Evolutionary conservation across 2,797 vertebrate species (phyloP).

Genomic region (Coccyzus lansbergi): DNA sequence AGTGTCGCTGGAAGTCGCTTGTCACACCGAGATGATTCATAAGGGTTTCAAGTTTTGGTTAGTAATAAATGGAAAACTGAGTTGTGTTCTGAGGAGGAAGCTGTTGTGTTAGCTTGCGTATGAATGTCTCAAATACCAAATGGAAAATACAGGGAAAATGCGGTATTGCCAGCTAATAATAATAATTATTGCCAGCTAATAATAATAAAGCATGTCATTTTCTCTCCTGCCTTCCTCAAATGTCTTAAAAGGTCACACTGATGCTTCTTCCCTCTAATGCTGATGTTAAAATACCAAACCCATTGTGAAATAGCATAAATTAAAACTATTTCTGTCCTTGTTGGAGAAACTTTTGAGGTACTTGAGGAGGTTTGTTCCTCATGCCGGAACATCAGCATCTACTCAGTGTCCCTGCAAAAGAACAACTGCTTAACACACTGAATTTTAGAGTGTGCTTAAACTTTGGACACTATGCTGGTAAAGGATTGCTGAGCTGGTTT

Average conservation of each 20-base stretch:
- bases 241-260: background rate
- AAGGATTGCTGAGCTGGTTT: too few species aligned
- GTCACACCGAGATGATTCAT: slow-evolving; percentile 36
- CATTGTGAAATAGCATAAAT: background rate
- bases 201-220: background rate
- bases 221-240: background rate
- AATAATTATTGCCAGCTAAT: background rate
- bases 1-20: slow-evolving; percentile 59
- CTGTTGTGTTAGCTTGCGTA: background rate
- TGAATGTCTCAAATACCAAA: slow-evolving; percentile 1
- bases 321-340: background rate
- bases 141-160: slow-evolving; percentile 42
- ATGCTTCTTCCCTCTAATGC: background rate
- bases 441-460: too few species aligned
- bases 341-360: background rate
- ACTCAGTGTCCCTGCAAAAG: background rate
- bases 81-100: background rate
- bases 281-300: background rate
- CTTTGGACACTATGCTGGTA: too few species aligned
- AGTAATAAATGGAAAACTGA: slow-evolving; percentile 33
- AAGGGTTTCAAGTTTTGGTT: slow-evolving; percentile 58
- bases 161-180: background rate
- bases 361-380: background rate
- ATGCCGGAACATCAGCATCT: background rate
- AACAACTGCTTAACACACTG: background rate